Percentiles rank a stretch among this genome's conserved stretches.
These are phyloP conservation scores for Drosophila malerkotliana DNA, from an alignment of 1,140 invertebrate genomes.

Conservation along the genomic window DNA sequence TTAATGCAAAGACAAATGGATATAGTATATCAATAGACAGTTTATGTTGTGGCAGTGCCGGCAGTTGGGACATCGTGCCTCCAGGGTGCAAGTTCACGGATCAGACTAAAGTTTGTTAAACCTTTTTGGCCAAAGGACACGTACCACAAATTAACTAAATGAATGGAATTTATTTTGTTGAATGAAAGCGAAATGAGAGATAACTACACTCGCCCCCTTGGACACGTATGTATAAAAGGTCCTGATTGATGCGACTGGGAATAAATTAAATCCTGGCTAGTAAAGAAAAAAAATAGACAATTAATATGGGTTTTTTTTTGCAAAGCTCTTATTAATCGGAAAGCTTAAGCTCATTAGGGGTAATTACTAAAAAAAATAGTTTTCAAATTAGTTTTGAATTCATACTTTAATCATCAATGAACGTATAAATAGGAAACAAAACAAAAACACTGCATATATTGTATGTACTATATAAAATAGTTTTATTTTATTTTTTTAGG, in stretches of 20 bases:
- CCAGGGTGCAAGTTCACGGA: not conserved
- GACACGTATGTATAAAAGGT: not conserved
- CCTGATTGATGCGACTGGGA: conserved; percentile 14
- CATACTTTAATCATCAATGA: not conserved
- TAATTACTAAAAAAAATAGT: not conserved
- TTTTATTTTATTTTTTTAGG: not conserved
- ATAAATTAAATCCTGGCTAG: not conserved
- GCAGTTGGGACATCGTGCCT: conserved; percentile 17
- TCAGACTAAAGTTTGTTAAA: conserved; percentile 18
- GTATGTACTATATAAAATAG: too few species aligned
- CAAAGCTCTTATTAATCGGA: not conserved
- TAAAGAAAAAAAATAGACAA: not conserved
- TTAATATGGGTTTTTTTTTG: not conserved
- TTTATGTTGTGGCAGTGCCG: conserved; percentile 30
- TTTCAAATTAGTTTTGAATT: not conserved
- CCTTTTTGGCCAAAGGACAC: conserved; percentile 40
- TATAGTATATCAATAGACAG: conserved; percentile 51
- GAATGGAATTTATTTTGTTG: conserved; percentile 50
- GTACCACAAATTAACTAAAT: conserved; percentile 69
- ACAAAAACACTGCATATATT: too few species aligned
- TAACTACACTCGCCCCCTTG: conserved; percentile 9
- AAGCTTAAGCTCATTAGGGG: not conserved
- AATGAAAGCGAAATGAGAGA: conserved; percentile 35
- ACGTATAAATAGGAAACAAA: not conserved
- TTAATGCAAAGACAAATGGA: conserved; percentile 61